Evolutionary conservation across 2,888 invertebrate species (phyloP), one percentile per base, ranked within the genome.

Genomic region (Mimas tiliae): DNA sequence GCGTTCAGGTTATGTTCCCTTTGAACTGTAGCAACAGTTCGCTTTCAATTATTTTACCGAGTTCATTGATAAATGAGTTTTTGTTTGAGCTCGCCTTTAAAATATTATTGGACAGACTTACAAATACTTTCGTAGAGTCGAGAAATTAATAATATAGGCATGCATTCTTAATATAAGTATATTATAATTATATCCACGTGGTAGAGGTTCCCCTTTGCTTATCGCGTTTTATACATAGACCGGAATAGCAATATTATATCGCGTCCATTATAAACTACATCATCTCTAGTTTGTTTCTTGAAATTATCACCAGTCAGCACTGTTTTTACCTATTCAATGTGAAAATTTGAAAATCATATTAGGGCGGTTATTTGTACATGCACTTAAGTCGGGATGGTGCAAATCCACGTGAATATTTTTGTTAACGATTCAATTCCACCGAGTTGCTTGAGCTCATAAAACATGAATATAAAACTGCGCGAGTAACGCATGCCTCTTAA

Each of bases 401-500:
- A 75, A 80, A 79, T 79, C 73, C 52, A 45, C 71, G 68, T 73
- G 73, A 76, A 78, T 75, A 76, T 79, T 79, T 81, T 78, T 79
- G 77, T 74, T 80, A 80, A 80, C 81, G 79, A 83, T 84, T 82
- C 83, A 85, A 85, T 84, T 80, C 80, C 70, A 66, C 68, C 71
- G 74, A 81, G 79, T 81, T 80, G 81, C 81, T 83, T 78, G 73
- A 72, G 77, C 78, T 74, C 83, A 81, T 89, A 87, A 88, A 88
- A 85, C 79, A 78, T 75, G 83, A 84, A 88, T 85, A 88, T 87
- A 87, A 89, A 89, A 86, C 82, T 82, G 82, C 74, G 76, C 75
- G 81, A 80, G 84, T 81, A 87, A 88, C 86, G 86, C 85, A 85
- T 86, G 86, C 87, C 82, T 89, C 85, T 83, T 89, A 90, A 91